A percentile compares a stretch with the other conserved stretches of the same genome.
Conservation (phyloP, 1,140 invertebrate species). For the Heliconius eleuchia region DNA sequence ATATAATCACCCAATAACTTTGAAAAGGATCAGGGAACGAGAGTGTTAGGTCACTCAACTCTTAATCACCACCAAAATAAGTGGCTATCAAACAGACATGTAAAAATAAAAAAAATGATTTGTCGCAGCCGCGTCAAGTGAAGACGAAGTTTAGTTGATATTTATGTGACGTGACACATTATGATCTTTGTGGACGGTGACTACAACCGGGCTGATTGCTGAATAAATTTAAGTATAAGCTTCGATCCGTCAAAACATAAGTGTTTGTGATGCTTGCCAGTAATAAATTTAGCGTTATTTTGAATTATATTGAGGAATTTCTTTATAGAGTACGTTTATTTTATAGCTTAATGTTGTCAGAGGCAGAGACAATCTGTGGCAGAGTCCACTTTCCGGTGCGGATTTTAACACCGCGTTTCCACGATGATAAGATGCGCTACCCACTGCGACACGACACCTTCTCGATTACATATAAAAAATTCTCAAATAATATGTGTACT, state of each 20-base stretch:
- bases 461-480: background rate
- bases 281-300: background rate
- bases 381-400: no score
- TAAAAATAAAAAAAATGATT: conserved; percentile 9
- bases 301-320: background rate
- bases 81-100: background rate
- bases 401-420: no score
- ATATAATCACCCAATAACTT: background rate
- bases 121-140: background rate
- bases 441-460: no score
- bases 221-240: background rate
- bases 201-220: background rate
- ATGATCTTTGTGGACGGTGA: conserved; percentile 12
- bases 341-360: no score
- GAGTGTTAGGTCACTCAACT: background rate
- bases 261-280: background rate
- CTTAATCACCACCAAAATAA: background rate
- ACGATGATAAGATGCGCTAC: no score
- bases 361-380: no score
- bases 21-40: background rate
- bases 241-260: conserved; percentile 5
- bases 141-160: conserved; percentile 12
- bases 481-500: background rate
- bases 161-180: background rate
- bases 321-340: no score